Evolutionary conservation across 2,888 invertebrate species (phyloP).

Genomic region (Stenoptilia bipunctidactyla): DNA sequence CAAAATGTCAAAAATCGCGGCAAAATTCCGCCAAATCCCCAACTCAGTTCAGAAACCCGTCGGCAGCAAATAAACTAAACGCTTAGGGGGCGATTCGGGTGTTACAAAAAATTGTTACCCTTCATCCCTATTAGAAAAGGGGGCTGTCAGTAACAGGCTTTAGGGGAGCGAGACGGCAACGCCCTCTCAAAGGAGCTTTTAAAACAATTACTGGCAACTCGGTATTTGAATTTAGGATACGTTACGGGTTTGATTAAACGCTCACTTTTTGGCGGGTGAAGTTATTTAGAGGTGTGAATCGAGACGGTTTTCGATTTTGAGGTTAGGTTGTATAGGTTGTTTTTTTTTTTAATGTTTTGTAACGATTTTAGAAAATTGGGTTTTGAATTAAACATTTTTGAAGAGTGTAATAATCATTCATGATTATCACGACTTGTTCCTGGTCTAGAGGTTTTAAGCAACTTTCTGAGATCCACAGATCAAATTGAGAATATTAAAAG

Average conservation of each 20-base stretch:
- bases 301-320: not conserved
- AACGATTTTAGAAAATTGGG: too few relatives aligned
- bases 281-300: not conserved
- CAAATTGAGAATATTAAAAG: too few relatives aligned
- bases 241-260: constrained; percentile 7
- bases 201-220: constrained; percentile 41
- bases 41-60: too few relatives aligned
- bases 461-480: too few relatives aligned
- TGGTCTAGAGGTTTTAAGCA: too few relatives aligned
- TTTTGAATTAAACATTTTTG: too few relatives aligned
- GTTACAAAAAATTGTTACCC: constrained; percentile 58
- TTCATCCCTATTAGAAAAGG: constrained; percentile 30
- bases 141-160: constrained; percentile 46
- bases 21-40: too few relatives aligned
- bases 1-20: too few relatives aligned
- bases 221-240: constrained; percentile 31
- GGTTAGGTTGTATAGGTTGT: too few relatives aligned
- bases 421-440: too few relatives aligned
- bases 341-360: too few relatives aligned
- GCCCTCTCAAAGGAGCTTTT: constrained; percentile 28
- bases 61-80: not conserved
- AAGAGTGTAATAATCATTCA: too few relatives aligned
- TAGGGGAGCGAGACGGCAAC: constrained; percentile 20
- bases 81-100: constrained; percentile 22
- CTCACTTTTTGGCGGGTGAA: constrained; percentile 3